Conservation (phyloP, 2,113 vertebrate species). For the Tauraco erythrolophus region DNA sequence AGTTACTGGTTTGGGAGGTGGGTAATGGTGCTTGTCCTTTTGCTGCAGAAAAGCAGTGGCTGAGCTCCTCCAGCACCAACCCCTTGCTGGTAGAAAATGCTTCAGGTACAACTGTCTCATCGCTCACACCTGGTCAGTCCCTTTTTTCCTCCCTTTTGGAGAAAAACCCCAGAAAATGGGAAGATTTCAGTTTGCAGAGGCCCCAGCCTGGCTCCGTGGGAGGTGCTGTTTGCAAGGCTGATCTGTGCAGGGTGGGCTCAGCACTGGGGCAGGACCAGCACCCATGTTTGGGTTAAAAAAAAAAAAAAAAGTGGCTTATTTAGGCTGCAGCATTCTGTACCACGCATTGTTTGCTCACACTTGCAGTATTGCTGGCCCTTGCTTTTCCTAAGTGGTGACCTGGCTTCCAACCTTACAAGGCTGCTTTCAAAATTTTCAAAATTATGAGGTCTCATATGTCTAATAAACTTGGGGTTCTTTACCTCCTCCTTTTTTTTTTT, state of each 20-base stretch:
- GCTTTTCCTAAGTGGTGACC: not conserved
- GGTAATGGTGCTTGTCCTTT: not conserved
- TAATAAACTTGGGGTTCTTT: not conserved
- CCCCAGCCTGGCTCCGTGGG: not conserved
- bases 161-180: not conserved
- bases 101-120: too few species aligned
- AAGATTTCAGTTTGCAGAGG: too few species aligned
- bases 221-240: not conserved
- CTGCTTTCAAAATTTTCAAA: not conserved
- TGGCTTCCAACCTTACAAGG: not conserved
- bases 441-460: not conserved
- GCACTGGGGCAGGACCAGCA: not conserved
- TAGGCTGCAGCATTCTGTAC: not conserved
- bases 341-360: rapidly evolving
- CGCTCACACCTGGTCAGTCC: not conserved
- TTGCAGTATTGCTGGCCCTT: not conserved
- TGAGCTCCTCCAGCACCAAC: not conserved
- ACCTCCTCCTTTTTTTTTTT: not conserved
- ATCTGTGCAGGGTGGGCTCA: not conserved
- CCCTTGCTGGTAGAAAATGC: not conserved
- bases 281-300: not conserved
- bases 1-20: not conserved
- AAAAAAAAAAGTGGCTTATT: not conserved
- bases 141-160: not conserved
- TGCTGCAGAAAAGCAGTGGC: not conserved